Percentiles rank a stretch among this genome's conserved stretches.
phyloP scores from a whole-genome alignment of 1,140 invertebrate genomes.

The Cydia strobilella region DNA sequence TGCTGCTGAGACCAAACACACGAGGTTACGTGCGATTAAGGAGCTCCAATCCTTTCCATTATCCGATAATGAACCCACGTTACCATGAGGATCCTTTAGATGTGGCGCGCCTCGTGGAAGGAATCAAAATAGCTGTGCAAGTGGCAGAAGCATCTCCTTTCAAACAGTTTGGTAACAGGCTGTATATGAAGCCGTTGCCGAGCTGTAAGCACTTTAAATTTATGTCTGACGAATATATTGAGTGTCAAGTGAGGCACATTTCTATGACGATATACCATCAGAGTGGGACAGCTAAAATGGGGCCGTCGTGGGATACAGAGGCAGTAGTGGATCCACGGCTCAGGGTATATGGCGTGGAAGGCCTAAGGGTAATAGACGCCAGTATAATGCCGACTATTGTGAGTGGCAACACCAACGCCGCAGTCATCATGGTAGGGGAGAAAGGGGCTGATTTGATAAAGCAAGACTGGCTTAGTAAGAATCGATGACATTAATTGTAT shows the following conservation, averaged over 20 bases:
- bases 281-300: slow-evolving; percentile 92
- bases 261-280: slow-evolving; percentile 94
- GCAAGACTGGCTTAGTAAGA: slow-evolving; percentile 82
- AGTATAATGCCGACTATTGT: slow-evolving; percentile 94
- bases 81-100: slow-evolving; percentile 91
- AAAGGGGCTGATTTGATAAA: slow-evolving; percentile 92
- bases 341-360: slow-evolving; percentile 87
- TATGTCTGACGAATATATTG: slow-evolving; percentile 89
- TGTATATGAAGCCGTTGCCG: slow-evolving; percentile 87
- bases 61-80: slow-evolving; percentile 93
- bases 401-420: slow-evolving; percentile 92
- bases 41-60: slow-evolving; percentile 90
- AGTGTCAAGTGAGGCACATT: slow-evolving; percentile 91
- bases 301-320: slow-evolving; percentile 85
- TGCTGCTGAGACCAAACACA: slow-evolving; percentile 89
- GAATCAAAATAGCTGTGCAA: slow-evolving; percentile 87
- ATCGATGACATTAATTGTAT: slow-evolving; percentile 42
- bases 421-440: slow-evolving; percentile 93
- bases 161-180: slow-evolving; percentile 88
- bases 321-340: slow-evolving; percentile 92
- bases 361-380: slow-evolving; percentile 91
- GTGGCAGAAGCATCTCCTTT: slow-evolving; percentile 89
- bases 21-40: slow-evolving; percentile 87
- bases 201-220: slow-evolving; percentile 89
- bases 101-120: slow-evolving; percentile 89